Evolutionary conservation across 1,140 invertebrate genomes (phyloP).

Genomic region (Pomacea maculata): DNA sequence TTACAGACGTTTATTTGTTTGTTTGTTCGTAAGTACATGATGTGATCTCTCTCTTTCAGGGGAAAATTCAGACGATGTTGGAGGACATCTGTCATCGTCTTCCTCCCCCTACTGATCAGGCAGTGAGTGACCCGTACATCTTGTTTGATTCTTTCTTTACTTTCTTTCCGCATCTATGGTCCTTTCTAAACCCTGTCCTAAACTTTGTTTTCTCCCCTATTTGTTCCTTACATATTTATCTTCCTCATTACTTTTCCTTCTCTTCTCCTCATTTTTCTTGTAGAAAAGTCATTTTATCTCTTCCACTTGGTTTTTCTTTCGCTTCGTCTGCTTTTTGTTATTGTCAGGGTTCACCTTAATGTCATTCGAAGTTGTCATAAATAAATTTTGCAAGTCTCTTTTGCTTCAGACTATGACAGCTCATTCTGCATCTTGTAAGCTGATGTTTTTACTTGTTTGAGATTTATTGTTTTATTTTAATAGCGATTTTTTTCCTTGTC

Average conservation of each 20-base stretch:
- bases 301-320: neutral
- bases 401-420: neutral
- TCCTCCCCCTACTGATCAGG: neutral
- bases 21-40: neutral
- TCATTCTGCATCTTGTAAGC: neutral
- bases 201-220: no score
- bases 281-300: neutral
- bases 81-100: neutral
- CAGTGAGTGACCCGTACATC: neutral
- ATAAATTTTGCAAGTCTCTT: neutral
- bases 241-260: neutral
- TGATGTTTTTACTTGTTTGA: neutral
- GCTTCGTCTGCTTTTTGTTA: neutral
- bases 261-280: neutral
- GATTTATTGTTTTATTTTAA: neutral
- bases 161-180: neutral
- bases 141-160: neutral
- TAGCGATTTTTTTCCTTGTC: neutral
- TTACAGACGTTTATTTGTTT: neutral
- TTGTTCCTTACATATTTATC: no score
- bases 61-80: neutral
- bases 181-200: no score
- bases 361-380: neutral
- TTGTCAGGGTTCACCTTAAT: neutral
- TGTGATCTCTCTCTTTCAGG: neutral